A percentile compares a stretch with the other conserved stretches of the same genome.
phyloP scores from a whole-genome alignment of 2,888 invertebrate species.

The Epistrophella euchroma region DNA sequence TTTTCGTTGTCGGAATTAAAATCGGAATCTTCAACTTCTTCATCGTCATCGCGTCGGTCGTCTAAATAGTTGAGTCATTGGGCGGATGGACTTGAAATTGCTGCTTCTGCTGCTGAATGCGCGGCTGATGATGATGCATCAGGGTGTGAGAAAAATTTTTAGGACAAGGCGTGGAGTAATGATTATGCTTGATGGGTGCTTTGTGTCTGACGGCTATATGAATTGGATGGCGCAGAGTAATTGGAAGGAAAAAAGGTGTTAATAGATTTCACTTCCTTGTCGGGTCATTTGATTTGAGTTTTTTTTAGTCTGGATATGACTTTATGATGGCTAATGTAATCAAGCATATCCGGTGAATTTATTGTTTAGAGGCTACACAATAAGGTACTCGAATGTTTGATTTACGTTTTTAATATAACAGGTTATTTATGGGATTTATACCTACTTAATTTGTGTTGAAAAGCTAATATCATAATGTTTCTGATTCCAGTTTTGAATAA shows the following conservation, averaged over 20 bases:
- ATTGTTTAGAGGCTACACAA: background rate
- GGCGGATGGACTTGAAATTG: constrained; percentile 40
- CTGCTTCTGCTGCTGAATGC: constrained; percentile 17
- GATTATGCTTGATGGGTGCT: constrained; percentile 34
- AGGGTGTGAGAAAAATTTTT: constrained; percentile 69
- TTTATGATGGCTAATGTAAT: constrained; percentile 20
- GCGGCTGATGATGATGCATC: constrained; percentile 30
- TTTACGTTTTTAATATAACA: too few relatives aligned
- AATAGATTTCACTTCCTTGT: constrained; percentile 71
- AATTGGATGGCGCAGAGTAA: constrained; percentile 42
- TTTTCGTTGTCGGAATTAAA: constrained; percentile 36
- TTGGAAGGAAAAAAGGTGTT: constrained; percentile 67
- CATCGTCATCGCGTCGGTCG: constrained; percentile 14
- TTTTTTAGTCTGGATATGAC: constrained; percentile 5
- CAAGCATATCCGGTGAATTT: constrained; percentile 17
- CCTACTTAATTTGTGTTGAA: too few relatives aligned
- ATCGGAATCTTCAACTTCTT: constrained; percentile 14
- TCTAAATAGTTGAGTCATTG: constrained; percentile 38
- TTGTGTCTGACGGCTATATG: background rate
- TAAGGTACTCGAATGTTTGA: too few relatives aligned
- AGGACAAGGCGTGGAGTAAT: constrained; percentile 66
- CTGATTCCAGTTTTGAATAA: too few relatives aligned
- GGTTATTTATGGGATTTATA: too few relatives aligned
- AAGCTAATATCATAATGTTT: too few relatives aligned
- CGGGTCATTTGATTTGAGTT: constrained; percentile 52